A percentile compares a stretch with the other conserved stretches of the same genome.
Conservation (phyloP, 2,888 invertebrate genomes). For the Hydraecia micacea region DNA sequence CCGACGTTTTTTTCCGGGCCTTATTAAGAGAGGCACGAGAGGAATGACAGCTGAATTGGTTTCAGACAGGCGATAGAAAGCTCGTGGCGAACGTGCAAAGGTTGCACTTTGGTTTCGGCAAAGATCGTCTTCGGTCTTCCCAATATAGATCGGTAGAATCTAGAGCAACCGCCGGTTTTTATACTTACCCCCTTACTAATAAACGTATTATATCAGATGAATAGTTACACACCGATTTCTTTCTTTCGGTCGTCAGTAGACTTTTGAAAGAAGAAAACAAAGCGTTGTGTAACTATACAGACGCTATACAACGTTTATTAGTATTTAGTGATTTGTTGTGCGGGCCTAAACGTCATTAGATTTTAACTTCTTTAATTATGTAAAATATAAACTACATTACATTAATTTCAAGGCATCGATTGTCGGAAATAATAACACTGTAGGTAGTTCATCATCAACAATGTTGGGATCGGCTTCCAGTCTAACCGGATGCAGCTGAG, state of each 20-base stretch:
- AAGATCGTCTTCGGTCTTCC: slow-evolving; percentile 30
- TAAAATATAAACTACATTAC: too few species aligned
- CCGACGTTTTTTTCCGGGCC: slow-evolving; percentile 69
- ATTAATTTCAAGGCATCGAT: neutral
- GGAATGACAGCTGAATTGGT: slow-evolving; percentile 69
- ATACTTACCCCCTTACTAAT: neutral
- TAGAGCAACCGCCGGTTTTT: neutral
- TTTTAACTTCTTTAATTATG: too few species aligned
- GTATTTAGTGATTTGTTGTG: neutral
- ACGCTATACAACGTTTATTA: too few species aligned
- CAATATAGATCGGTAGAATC: slow-evolving; percentile 31
- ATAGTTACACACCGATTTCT: too few species aligned
- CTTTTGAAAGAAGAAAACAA: too few species aligned
- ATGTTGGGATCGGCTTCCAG: too few species aligned
- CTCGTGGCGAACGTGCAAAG: slow-evolving; percentile 40
- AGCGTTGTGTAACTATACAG: too few species aligned
- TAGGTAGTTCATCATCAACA: too few species aligned
- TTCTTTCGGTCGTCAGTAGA: too few species aligned
- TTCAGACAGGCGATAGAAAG: slow-evolving; percentile 34
- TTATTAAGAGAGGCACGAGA: slow-evolving; percentile 66
- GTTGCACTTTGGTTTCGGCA: slow-evolving; percentile 15
- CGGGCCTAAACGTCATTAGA: neutral
- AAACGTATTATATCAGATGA: too few species aligned
- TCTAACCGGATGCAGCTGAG: too few species aligned
- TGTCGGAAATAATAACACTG: neutral